Conservation (phyloP, 30 jellyfish, hydroid and myxozoan genomes). For the Aurelia aurita region DNA sequence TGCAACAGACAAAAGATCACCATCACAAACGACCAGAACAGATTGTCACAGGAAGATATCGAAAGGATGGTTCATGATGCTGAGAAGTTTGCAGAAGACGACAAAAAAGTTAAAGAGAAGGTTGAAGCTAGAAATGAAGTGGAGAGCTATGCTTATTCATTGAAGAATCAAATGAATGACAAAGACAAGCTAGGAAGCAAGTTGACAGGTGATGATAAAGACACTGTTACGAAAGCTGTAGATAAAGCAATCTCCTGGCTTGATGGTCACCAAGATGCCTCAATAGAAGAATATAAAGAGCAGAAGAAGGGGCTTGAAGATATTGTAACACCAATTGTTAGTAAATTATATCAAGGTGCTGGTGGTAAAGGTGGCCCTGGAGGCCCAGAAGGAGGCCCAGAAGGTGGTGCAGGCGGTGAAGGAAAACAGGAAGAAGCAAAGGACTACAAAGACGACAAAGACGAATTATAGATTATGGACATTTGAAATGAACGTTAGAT, state of each 20-base stretch:
- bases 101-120: slow-evolving; percentile 93
- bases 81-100: slow-evolving; percentile 99
- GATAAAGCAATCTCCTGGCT: slow-evolving; percentile 96
- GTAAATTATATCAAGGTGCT: slow-evolving; percentile 97
- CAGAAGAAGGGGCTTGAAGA: slow-evolving; percentile 94
- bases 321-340: slow-evolving; percentile 95
- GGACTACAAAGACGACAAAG: slow-evolving; percentile 95
- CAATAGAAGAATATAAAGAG: slow-evolving; percentile 95
- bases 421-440: slow-evolving; percentile 24
- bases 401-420: slow-evolving; percentile 22
- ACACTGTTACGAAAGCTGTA: slow-evolving; percentile 89
- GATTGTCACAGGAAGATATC: slow-evolving; percentile 99
- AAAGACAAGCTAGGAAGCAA: slow-evolving; percentile 97
- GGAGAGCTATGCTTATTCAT: slow-evolving; percentile 96
- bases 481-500: slow-evolving; percentile 14
- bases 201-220: slow-evolving; percentile 95
- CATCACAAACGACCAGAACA: slow-evolving; percentile 98
- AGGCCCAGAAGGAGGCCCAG: slow-evolving; percentile 63
- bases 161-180: slow-evolving; percentile 92
- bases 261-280: slow-evolving; percentile 95
- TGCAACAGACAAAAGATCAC: slow-evolving; percentile 98
- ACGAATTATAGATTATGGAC: slow-evolving; percentile 76
- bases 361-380: slow-evolving; percentile 80
- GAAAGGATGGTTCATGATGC: slow-evolving; percentile 99
- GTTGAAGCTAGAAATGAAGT: slow-evolving; percentile 95